Evolutionary conservation across 2,888 invertebrate genomes (phyloP), one percentile per base, ranked within the genome.

Genomic region (Metallyticus violacea): DNA sequence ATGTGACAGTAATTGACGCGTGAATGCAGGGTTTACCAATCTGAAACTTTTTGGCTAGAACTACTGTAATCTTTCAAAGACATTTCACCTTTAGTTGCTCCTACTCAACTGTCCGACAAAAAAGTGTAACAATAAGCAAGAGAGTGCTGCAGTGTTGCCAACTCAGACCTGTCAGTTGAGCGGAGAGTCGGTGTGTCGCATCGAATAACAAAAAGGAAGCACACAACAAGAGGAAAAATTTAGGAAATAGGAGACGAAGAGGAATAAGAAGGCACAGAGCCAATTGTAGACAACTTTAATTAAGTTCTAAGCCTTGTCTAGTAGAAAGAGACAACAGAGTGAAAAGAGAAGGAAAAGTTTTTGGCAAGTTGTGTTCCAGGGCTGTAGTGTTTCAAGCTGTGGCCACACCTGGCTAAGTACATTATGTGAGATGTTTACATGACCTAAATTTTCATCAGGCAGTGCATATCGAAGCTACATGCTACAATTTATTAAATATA

Each of bases 241-340:
- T 76, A 26, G 6, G 81, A 40, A 40, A 81, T 40, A 40, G 25
- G 30, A 40, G 30, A 15, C 27, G 25, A 40, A 26, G 7, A n/a
- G 25, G 27, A 27, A 26, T 25, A 26, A 76, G 26, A 81, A 40
- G 26, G 6, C 81, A 27, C 22, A 27, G 27, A 15, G 76, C 26
- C 76, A 82, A 81, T 40, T 40, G 81, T 15, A 81, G 40, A 81
- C 40, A 81, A 76, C 30, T 82, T 82, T 82, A 76, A 76, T 82
- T 76, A 82, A 82, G 82, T 76, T 82, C n/a, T 82, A 82, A 82
- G 82, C 26, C 76, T 26, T 76, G 40, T 82, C 82, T 82, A 26
- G 76, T 26, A 82, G 40, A 62, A 62, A 22, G 40, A 62, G 40
- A 62, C 40, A 25, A 76, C 9, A 76, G 81, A 0, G 9, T n/a